Conservation (phyloP, 2,888 invertebrate genomes). For the Noctua fimbriata region DNA sequence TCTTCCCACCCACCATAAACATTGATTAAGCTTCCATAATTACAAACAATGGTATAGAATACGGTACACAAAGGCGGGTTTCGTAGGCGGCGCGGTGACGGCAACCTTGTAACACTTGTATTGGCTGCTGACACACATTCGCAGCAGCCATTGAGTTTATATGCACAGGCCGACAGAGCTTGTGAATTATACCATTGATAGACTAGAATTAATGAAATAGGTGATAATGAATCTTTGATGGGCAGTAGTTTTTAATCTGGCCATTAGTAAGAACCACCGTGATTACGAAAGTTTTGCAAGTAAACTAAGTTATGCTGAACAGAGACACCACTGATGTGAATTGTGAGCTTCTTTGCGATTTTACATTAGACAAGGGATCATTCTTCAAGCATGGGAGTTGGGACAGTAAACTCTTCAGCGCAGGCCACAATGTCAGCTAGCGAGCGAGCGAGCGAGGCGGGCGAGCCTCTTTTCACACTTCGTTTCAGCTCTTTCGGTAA, state of each 20-base stretch:
- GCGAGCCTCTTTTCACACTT: too few species aligned
- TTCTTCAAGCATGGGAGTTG: neutral
- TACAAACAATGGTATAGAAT: conserved; percentile 37
- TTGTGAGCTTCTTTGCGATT: too few species aligned
- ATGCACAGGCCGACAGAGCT: conserved; percentile 16
- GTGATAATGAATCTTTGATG: neutral
- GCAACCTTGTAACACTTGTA: conserved; percentile 60
- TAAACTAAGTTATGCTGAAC: neutral
- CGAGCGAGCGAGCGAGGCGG: too few species aligned
- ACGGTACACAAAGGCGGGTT: conserved; percentile 26
- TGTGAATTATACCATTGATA: conserved; percentile 34
- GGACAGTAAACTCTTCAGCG: neutral
- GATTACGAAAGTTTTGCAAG: neutral
- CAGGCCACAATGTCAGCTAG: too few species aligned
- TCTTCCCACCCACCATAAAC: conserved; percentile 17
- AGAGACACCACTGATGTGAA: neutral
- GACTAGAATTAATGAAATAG: conserved; percentile 13
- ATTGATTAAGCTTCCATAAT: conserved; percentile 27
- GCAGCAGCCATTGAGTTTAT: conserved; percentile 14
- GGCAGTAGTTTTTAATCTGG: neutral
- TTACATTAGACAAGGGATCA: neutral
- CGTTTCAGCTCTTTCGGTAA: too few species aligned
- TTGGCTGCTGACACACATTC: conserved; percentile 48
- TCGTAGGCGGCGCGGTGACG: conserved; percentile 40
- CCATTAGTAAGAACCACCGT: too few species aligned